Evolutionary conservation across 2,797 vertebrate genomes (phyloP).

Genomic region (Silurus lanzhouensis): DNA sequence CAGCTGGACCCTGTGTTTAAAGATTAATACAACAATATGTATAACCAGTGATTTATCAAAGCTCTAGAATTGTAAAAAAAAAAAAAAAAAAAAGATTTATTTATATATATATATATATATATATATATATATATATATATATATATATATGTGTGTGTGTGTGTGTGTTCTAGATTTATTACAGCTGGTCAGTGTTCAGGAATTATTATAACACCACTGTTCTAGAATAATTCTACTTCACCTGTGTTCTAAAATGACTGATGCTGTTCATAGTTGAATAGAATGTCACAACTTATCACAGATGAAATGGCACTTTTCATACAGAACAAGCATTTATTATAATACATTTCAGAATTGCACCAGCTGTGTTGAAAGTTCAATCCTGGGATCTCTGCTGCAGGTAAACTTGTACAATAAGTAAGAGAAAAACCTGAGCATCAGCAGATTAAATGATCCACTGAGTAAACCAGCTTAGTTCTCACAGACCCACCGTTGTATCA

Average conservation of each 20-base stretch:
- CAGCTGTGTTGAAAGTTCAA: not conserved
- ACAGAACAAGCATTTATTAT: slow-evolving; percentile 23
- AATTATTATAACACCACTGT: not conserved
- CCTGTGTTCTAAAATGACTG: not conserved
- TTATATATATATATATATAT: too few relatives aligned
- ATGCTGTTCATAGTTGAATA: too few relatives aligned
- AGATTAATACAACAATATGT: too few relatives aligned
- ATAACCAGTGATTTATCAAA: too few relatives aligned
- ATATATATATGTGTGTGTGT: too few relatives aligned
- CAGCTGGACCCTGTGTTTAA: too few relatives aligned
- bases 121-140: too few relatives aligned
- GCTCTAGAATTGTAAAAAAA: too few relatives aligned
- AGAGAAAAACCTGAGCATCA: not conserved
- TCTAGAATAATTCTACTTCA: not conserved
- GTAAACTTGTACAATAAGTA: not conserved
- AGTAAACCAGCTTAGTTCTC: not conserved
- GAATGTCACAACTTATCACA: not conserved
- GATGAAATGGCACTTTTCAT: not conserved
- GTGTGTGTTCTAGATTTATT: not conserved
- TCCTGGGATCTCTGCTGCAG: not conserved
- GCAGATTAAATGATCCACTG: not conserved
- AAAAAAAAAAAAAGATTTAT: too few relatives aligned
- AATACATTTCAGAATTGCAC: slow-evolving; percentile 5
- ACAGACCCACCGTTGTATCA: not conserved
- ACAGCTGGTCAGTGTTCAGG: not conserved